Conservation (phyloP, 2,888 invertebrate genomes). For the Brachyptera risi region DNA sequence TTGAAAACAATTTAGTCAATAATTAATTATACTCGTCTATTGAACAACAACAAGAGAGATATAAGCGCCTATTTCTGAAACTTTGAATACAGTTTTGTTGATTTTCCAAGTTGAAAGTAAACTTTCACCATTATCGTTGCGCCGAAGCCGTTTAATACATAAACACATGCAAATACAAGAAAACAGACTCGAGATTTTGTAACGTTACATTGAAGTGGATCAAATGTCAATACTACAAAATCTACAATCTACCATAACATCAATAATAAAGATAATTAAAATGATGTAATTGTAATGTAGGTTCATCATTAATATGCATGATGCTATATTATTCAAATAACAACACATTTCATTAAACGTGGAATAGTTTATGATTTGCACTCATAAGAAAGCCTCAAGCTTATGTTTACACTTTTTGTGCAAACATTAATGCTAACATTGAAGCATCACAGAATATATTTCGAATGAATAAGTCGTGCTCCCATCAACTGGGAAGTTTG, state of each 20-base stretch:
- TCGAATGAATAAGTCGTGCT: no score
- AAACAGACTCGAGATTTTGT: background rate
- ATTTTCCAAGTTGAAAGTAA: constrained; percentile 15
- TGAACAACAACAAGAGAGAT: constrained; percentile 12
- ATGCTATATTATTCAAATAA: no score
- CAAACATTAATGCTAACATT: no score
- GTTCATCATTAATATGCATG: no score
- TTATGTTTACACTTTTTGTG: no score
- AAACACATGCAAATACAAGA: constrained; percentile 13
- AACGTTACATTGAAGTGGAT: background rate
- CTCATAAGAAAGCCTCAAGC: no score
- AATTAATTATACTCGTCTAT: constrained; percentile 8
- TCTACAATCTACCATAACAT: background rate
- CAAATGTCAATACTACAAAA: background rate
- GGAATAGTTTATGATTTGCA: no score
- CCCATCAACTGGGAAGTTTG: no score
- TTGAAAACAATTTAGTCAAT: constrained; percentile 1
- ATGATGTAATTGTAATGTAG: no score
- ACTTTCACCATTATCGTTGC: constrained; percentile 3
- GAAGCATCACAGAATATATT: no score
- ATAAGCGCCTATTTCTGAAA: background rate
- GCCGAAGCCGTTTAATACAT: constrained; percentile 6
- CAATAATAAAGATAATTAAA: background rate
- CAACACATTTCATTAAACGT: no score
- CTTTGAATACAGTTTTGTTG: constrained; percentile 15